A percentile compares a stretch with the other conserved stretches of the same genome.
These are phyloP conservation scores for Crocallis elinguaria DNA, from an alignment of 2,888 invertebrate species.

Conservation along the genomic window DNA sequence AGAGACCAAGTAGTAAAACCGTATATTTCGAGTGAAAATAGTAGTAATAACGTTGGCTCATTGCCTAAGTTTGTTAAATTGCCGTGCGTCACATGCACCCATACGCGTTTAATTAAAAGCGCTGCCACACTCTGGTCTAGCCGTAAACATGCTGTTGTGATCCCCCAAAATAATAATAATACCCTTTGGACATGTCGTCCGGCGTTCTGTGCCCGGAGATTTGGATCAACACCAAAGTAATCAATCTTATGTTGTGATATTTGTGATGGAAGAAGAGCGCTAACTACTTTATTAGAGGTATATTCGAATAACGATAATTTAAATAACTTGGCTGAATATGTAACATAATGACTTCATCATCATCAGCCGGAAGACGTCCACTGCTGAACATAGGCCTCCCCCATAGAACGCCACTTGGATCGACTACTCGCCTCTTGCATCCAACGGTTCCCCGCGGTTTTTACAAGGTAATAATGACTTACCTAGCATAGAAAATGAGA, in stretches of 20 bases:
- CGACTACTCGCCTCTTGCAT: no score
- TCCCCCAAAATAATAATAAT: conserved; percentile 15
- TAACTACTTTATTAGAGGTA: conserved; percentile 20
- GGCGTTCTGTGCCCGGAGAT: not conserved
- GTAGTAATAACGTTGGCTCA: conserved; percentile 28
- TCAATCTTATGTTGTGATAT: conserved; percentile 18
- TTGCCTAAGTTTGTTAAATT: conserved; percentile 35
- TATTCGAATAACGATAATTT: conserved; percentile 3
- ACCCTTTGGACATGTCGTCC: conserved; percentile 16
- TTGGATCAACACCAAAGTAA: conserved; percentile 27
- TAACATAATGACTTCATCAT: not conserved
- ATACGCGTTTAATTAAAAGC: conserved; percentile 56
- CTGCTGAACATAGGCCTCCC: no score
- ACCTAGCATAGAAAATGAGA: not conserved
- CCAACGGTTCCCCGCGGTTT: no score
- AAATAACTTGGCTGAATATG: not conserved
- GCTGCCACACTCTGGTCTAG: conserved; percentile 21
- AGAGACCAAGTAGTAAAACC: conserved; percentile 2
- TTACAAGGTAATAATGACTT: no score
- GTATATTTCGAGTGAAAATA: conserved; percentile 27
- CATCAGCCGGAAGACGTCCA: no score
- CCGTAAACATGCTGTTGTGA: conserved; percentile 24
- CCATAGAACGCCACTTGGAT: no score
- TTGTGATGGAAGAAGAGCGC: conserved; percentile 12
- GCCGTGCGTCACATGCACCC: conserved; percentile 38